A percentile compares a stretch with the other conserved stretches of the same genome.
These are phyloP conservation scores for Eupristina koningsbergeri DNA, from an alignment of 1,140 invertebrate genomes.

Conservation along the genomic window DNA sequence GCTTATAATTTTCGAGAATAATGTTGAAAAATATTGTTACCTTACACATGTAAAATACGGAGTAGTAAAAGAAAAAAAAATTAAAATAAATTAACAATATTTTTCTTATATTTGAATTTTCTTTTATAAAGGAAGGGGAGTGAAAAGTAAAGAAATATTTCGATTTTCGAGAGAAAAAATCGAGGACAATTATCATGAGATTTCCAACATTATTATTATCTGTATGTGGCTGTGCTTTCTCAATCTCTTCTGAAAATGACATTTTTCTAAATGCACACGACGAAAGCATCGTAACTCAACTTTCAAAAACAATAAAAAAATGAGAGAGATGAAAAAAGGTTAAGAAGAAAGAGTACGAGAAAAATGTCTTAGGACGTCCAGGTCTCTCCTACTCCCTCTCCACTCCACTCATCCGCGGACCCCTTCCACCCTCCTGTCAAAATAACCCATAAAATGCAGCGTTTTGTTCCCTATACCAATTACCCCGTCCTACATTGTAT, in stretches of 20 bases:
- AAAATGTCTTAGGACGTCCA: neutral
- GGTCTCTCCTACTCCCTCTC: neutral
- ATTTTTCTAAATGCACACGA: slow-evolving; percentile 8
- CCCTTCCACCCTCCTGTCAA: slow-evolving; percentile 61
- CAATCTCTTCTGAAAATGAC: slow-evolving; percentile 12
- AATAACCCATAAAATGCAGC: slow-evolving; percentile 72
- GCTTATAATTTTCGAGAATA: neutral
- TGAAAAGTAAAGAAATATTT: no score
- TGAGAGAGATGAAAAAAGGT: neutral
- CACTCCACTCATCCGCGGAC: neutral
- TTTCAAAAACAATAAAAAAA: slow-evolving; percentile 21
- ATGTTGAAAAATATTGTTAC: neutral
- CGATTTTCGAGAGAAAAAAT: neutral
- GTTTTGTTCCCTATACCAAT: slow-evolving; percentile 70
- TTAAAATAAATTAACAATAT: neutral
- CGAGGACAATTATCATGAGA: neutral
- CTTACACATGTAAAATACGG: neutral
- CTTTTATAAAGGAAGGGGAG: neutral
- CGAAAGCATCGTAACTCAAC: slow-evolving; percentile 6
- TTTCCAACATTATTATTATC: neutral
- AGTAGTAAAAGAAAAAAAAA: neutral
- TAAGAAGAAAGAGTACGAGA: neutral
- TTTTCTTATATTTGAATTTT: neutral
- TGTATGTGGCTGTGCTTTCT: no score
- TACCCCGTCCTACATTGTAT: slow-evolving; percentile 58